Base-by-base conservation (phyloP, 2,797 vertebrate genomes). In the Triplophysa yarkandensis region DNA sequence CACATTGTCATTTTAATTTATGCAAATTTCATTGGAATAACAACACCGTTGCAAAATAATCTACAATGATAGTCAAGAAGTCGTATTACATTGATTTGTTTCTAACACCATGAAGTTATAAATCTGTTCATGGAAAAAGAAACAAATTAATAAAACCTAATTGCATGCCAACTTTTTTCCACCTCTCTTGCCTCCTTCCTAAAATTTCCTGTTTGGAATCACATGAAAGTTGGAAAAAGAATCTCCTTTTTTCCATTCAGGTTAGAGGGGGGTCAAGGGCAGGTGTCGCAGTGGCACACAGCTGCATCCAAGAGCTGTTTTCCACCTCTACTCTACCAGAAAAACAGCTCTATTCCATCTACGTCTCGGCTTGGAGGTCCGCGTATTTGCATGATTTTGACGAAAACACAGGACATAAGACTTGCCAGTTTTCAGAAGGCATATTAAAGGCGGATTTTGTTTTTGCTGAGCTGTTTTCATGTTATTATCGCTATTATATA, bases 121-220 rank as follows among this genome's bases (percentile, higher is more conserved):
- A 81, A 36, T 46, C 68, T 61, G n/a, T 21, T 23, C 27, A 36
- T 66, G 14, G 52, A 32, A 65, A 68, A 50, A 75, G 16, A 63
- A 50, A 52, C 4, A 39, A 58, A 41, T 68, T 2, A 63, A 54
- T 61, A 30, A 54, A 60, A 73, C 25, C 30, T 60, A 76, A 77
- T 74, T 74, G 54, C 64, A 62, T 28, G 39, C 14, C 48, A 57
- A 62, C 21, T 68, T 17, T 68, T 79, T 80, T 76, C 72, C 73
- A 76, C 36, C 57, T 61, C 63, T 61, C 65, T 63, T 68, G 68
- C 73, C 73, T 80, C 73, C 73, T 76, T 76, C 68, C 78, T 72
- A 72, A 68, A 76, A 76, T 68, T 80, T 80, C 73, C 78, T 80
- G 78, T 80, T 81, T 81, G 77, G 80, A 81, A 76, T 73, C 67